Percentiles rank a stretch among this genome's conserved stretches.
These are phyloP conservation scores for Rotaria magnacalcarata DNA, from an alignment of 2,888 invertebrate species.

Conservation along the genomic window DNA sequence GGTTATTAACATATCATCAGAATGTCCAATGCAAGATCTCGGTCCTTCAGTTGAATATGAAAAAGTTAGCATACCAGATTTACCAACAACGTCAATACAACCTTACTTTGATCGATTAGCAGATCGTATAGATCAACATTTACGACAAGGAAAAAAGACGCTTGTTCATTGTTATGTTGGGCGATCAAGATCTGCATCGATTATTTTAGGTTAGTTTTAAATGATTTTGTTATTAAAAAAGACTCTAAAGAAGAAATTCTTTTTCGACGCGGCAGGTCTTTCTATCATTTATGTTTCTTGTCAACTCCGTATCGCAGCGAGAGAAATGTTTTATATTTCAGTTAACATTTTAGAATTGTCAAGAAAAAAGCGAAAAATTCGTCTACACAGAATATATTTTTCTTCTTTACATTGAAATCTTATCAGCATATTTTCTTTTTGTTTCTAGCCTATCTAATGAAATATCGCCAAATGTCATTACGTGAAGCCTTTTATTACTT, in stretches of 20 bases:
- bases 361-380: no score
- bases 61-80: not conserved
- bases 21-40: not conserved
- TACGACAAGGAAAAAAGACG: not conserved
- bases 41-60: slow-evolving; percentile 23
- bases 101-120: slow-evolving; percentile 16
- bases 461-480: slow-evolving; percentile 26
- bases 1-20: slow-evolving; percentile 5
- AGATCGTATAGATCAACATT: not conserved
- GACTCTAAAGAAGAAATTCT: no score
- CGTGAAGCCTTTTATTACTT: slow-evolving; percentile 5
- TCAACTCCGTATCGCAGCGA: no score
- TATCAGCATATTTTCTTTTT: not conserved
- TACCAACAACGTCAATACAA: not conserved
- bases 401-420: no score
- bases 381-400: no score
- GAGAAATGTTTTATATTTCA: no score
- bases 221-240: not conserved
- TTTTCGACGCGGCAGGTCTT: no score
- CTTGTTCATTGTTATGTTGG: slow-evolving; percentile 36
- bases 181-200: not conserved
- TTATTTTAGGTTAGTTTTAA: slow-evolving; percentile 22
- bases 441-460: not conserved
- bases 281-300: no score
- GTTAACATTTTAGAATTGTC: no score